Evolutionary conservation across 1,140 invertebrate species (phyloP), one percentile per base, ranked within the genome.

Genomic region (Nebria ingens): DNA sequence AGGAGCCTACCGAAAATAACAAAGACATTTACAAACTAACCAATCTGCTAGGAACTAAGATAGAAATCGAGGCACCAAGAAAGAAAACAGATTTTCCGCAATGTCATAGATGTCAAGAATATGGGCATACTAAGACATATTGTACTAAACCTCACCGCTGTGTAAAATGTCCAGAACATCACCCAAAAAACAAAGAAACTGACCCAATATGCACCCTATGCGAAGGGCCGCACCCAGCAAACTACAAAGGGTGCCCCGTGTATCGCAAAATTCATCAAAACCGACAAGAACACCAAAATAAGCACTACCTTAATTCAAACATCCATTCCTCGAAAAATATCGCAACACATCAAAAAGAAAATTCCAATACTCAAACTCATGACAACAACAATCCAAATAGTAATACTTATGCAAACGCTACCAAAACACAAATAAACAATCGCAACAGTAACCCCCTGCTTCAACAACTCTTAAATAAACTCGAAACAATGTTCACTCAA

Each of bases 61-160:
- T 67, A 2, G 56, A 56, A 50, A 40, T 64, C 15, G 63, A 68
- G 60, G 55, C 62, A 4, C 64, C 62, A 2, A 50, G 25, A 13
- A 60, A 63, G 53, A 53, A 58, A n/a, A 65, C 25, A 9, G 56
- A 56, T 11, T 60, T 68, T 3, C 57, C 59, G 2, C 69, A 71
- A 57, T 70, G 68, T 49, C 56, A 49, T 21, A 60, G 63, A 12
- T 72, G 66, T 53, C 67, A 73, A 60, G 42, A 58, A 23, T 71
- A 64, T 56, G 68, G 69, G 1, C 70, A 71, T 38, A 66, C 65
- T 1, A 67, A 68, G 58, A 50, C 52, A 2, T 70, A 70, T 50
- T 71, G 68, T 51, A 56, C 23, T 13, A 62, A 62, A 52, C 20
- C 42, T 50, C 57, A 40, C 17, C 38, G 57, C 19, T 71, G 67